Conservation (phyloP, 2,113 vertebrate genomes). For the Amphilophus citrinellus region DNA sequence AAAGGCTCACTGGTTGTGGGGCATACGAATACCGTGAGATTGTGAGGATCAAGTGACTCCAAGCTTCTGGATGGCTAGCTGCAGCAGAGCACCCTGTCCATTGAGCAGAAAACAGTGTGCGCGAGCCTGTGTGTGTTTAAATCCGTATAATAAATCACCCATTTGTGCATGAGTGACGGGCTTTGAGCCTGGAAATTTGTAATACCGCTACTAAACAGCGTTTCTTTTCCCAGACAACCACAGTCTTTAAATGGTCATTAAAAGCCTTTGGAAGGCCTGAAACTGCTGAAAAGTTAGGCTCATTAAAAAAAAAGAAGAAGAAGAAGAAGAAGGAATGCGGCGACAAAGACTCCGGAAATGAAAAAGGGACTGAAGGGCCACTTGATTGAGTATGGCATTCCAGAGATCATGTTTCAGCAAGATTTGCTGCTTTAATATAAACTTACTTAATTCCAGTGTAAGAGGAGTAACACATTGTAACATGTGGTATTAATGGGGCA, state of each 20-base stretch:
- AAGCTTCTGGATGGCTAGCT: neutral
- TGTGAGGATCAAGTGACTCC: constrained; percentile 12
- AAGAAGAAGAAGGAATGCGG: constrained; percentile 17
- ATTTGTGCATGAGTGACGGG: constrained; percentile 11
- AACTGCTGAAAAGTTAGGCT: constrained; percentile 27
- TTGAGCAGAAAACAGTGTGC: constrained; percentile 8
- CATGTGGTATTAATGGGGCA: constrained; percentile 63
- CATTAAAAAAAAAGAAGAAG: neutral
- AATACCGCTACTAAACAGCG: constrained; percentile 8
- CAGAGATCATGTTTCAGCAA: constrained; percentile 64
- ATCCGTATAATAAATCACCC: constrained; percentile 14
- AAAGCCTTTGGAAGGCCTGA: neutral
- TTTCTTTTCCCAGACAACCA: constrained; percentile 30
- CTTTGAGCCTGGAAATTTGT: constrained; percentile 24
- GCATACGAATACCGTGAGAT: constrained; percentile 16
- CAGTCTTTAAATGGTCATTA: constrained; percentile 29
- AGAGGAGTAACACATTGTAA: constrained; percentile 59
- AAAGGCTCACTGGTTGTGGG: neutral
- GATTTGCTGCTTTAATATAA: constrained; percentile 78
- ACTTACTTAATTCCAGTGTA: constrained; percentile 60
- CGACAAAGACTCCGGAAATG: constrained; percentile 62
- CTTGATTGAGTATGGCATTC: constrained; percentile 61
- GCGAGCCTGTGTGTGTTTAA: neutral
- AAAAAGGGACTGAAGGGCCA: constrained; percentile 22
- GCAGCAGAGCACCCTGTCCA: constrained; percentile 18